Conservation (phyloP, 2,113 vertebrate species). For the Laticauda colubrina region DNA sequence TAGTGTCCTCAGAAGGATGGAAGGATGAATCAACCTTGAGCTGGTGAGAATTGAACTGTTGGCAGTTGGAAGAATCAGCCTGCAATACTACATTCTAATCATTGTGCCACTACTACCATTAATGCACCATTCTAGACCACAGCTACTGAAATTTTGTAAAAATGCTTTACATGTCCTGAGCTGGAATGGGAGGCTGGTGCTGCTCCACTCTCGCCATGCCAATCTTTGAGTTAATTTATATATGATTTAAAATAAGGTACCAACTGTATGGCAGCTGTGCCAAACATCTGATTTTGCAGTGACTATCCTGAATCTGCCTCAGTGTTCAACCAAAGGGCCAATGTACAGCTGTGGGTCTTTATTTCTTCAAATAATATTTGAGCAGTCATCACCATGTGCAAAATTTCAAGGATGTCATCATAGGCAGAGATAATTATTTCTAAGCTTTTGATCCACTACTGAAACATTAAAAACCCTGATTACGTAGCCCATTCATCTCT, state of each 20-base stretch:
- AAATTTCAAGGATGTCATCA: background rate
- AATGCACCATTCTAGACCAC: background rate
- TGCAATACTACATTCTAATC: background rate
- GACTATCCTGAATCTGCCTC: background rate
- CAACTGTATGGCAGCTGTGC: background rate
- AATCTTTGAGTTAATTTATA: background rate
- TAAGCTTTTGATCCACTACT: background rate
- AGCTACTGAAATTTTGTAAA: background rate
- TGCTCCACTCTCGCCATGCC: background rate
- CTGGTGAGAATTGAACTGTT: background rate
- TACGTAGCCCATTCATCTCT: slow-evolving; percentile 4
- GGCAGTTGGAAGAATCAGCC: background rate
- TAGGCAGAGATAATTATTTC: background rate
- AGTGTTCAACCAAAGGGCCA: background rate
- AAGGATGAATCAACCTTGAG: background rate
- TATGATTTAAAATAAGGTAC: background rate
- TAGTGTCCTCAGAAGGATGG: background rate
- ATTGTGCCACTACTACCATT: background rate
- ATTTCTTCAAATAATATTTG: background rate
- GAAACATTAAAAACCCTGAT: slow-evolving; percentile 4
- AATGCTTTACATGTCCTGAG: background rate
- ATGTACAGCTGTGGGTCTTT: background rate
- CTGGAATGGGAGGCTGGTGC: background rate
- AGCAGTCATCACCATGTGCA: background rate
- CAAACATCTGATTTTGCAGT: background rate